A percentile compares a stretch with the other conserved stretches of the same genome.
Conservation (phyloP, 2,797 vertebrate genomes). For the Sebastes aleutianus region DNA sequence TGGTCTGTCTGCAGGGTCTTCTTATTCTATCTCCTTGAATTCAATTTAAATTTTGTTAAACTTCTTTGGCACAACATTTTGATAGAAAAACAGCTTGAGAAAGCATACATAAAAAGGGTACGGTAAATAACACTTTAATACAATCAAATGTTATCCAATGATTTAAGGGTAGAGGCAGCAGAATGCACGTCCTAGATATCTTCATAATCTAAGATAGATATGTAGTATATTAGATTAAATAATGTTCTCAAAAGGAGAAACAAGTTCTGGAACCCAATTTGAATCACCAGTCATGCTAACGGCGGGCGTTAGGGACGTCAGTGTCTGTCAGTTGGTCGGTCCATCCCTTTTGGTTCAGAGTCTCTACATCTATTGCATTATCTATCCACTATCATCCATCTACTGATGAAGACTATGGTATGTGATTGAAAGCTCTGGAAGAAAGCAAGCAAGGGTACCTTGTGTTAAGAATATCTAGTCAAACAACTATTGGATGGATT, state of each 20-base stretch:
- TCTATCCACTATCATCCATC: neutral
- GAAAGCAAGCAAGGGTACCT: neutral
- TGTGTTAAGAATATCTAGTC: neutral
- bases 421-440: neutral
- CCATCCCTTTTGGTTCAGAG: neutral
- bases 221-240: neutral
- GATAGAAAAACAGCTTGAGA: neutral
- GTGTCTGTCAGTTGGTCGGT: neutral
- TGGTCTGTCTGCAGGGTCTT: neutral
- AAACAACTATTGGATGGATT: neutral
- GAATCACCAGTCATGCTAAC: neutral
- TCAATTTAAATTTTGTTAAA: neutral
- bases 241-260: neutral
- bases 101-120: neutral
- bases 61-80: neutral
- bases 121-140: accelerated
- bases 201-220: neutral
- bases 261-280: neutral
- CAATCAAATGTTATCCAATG: neutral
- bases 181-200: neutral
- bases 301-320: neutral
- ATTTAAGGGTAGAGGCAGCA: neutral
- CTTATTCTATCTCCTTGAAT: neutral
- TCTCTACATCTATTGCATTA: neutral
- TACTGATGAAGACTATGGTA: neutral